A percentile compares a stretch with the other conserved stretches of the same genome.
phyloP scores from a whole-genome alignment of 2,797 vertebrate genomes.

The Salarias fasciatus region DNA sequence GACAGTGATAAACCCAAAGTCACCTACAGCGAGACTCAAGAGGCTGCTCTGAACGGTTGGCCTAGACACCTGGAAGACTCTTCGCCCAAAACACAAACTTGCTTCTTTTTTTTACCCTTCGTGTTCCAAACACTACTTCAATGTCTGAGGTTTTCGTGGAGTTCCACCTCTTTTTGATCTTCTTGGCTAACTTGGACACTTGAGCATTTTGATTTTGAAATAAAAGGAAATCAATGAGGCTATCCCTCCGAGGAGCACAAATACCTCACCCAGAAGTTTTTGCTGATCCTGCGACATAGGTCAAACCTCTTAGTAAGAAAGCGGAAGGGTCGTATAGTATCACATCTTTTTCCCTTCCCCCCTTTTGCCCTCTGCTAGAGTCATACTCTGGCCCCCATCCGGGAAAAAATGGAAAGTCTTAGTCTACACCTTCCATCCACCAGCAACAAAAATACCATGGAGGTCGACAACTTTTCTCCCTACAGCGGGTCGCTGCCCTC shows the following conservation, averaged over 20 bases:
- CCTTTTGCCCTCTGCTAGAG: constrained; percentile 60
- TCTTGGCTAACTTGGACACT: constrained; percentile 80
- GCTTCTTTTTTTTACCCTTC: constrained; percentile 30
- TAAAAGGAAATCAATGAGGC: constrained; percentile 75
- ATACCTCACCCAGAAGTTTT: constrained; percentile 73
- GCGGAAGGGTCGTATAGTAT: constrained; percentile 41
- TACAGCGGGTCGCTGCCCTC: constrained; percentile 71
- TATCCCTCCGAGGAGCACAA: constrained; percentile 71
- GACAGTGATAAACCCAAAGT: constrained; percentile 52
- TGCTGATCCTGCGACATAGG: constrained; percentile 72
- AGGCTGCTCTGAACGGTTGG: too few relatives aligned
- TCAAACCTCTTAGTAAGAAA: constrained; percentile 40
- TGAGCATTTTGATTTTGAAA: constrained; percentile 62
- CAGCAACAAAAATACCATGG: constrained; percentile 69
- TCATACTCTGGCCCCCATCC: constrained; percentile 63
- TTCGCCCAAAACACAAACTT: constrained; percentile 24
- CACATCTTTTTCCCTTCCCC: constrained; percentile 49
- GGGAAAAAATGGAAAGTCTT: constrained; percentile 81
- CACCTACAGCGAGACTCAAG: constrained; percentile 29
- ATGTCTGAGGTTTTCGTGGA: constrained; percentile 81
- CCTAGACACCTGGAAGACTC: constrained; percentile 22
- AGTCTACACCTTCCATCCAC: constrained; percentile 70
- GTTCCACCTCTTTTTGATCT: constrained; percentile 83
- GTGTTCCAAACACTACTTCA: constrained; percentile 66
- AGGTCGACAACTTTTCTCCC: constrained; percentile 66